Percentiles rank a stretch among this genome's conserved stretches.
phyloP scores from a whole-genome alignment of 2,888 invertebrate genomes.

The Brenthis ino region DNA sequence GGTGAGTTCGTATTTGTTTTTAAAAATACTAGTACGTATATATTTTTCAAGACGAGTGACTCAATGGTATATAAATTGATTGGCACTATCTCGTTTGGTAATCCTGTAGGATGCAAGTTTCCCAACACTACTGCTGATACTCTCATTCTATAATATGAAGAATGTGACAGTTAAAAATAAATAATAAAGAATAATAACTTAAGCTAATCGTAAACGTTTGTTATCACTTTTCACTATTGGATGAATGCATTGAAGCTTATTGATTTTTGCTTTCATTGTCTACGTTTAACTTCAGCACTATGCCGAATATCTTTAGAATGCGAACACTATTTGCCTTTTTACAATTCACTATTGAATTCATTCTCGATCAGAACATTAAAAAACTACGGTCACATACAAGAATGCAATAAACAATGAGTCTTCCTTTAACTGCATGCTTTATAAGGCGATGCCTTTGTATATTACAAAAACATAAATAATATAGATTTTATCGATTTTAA shows the following conservation, averaged over 20 bases:
- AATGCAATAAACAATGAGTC: constrained; percentile 35
- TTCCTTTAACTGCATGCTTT: constrained; percentile 37
- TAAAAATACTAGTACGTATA: too few species aligned
- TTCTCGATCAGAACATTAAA: constrained; percentile 35
- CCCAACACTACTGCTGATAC: too few species aligned
- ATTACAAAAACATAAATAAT: constrained; percentile 29
- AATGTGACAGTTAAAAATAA: too few species aligned
- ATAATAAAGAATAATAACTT: too few species aligned
- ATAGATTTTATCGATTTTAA: constrained; percentile 24
- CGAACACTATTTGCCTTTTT: constrained; percentile 28
- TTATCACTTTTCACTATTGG: not conserved
- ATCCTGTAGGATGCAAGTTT: too few species aligned
- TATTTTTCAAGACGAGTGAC: too few species aligned
- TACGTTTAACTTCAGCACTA: constrained; percentile 23
- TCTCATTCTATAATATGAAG: too few species aligned
- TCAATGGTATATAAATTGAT: too few species aligned
- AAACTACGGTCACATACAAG: constrained; percentile 27
- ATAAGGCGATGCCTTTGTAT: constrained; percentile 33
- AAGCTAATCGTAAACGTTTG: not conserved
- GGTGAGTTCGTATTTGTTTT: too few species aligned
- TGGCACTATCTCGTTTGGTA: too few species aligned
- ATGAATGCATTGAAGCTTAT: constrained; percentile 6
- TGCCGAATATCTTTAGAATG: constrained; percentile 21
- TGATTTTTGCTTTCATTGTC: constrained; percentile 1
- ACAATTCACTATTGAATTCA: constrained; percentile 27